Evolutionary conservation across 1,140 invertebrate species (phyloP), one percentile per base, ranked within the genome.

Genomic region (Homarus americanus): DNA sequence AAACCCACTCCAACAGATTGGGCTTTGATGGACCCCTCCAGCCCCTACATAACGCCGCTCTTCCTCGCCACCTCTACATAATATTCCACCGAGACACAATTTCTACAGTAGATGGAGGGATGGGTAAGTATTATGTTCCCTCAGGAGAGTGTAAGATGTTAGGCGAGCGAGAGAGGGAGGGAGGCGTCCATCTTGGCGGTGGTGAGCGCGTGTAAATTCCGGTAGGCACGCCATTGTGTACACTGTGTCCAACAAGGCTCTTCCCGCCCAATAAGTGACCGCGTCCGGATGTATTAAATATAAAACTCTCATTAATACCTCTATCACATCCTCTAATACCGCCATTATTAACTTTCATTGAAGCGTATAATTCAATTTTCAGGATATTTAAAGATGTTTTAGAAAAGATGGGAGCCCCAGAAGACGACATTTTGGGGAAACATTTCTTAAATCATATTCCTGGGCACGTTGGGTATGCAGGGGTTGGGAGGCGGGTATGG

Each of bases 1-100:
- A n/a, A 79, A 79, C 76, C 83, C 83, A 85, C 72, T 85, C 36
- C 44, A 73, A 73, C 83, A 85, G 69, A 85, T 85, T 85, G 83
- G 49, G 36, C 83, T 75, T 85, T 85, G 69, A 85, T 85, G 44
- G 69, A 85, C 83, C 40, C 34, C 69, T 24, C 34, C 40, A 24
- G 53, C 83, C 83, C 49, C 83, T 1, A 28, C 72, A 53, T 1
- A 32, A 15, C 20, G 36, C 69, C 83, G n/a, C 44, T 4, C 9
- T 10, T 0, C 12, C n/a, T n/a, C n/a, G n/a, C n/a, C n/a, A n/a
- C n/a, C n/a, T n/a, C n/a, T 44, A 2, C 63, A 32, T 7, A 32
- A 32, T 24, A 28, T 24, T 32, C n/a, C 17, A 7, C 4, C n/a
- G 32, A 5, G 9, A 69, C n/a, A 32, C 7, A 4, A 28, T 9